Evolutionary conservation across 2,797 vertebrate genomes (phyloP).

Genomic region (Rhinatrema bivittatum): DNA sequence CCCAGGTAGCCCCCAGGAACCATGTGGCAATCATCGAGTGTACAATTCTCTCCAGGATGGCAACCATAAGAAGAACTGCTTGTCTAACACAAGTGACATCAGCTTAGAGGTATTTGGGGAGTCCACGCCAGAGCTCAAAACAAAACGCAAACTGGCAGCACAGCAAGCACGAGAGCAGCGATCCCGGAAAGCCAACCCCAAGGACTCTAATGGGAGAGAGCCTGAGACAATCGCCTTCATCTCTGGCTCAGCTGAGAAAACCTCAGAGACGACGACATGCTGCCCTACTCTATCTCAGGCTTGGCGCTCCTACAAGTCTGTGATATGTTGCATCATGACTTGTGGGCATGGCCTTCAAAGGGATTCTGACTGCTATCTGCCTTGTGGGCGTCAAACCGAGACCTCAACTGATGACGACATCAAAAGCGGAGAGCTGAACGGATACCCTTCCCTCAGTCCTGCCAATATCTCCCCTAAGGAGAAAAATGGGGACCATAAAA

Average conservation of each 20-base stretch:
- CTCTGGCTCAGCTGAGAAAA: slow-evolving; percentile 70
- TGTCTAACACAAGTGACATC: slow-evolving; percentile 36
- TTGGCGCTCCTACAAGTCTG: slow-evolving; percentile 78
- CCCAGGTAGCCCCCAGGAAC: slow-evolving; percentile 54
- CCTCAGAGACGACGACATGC: slow-evolving; percentile 50
- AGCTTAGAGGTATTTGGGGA: slow-evolving; percentile 55
- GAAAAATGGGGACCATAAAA: slow-evolving; percentile 49
- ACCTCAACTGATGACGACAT: slow-evolving; percentile 63
- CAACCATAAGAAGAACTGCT: slow-evolving; percentile 26
- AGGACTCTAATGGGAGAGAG: slow-evolving; percentile 57
- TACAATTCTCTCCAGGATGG: slow-evolving; percentile 33
- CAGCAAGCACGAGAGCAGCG: slow-evolving; percentile 34
- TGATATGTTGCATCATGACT: slow-evolving; percentile 85
- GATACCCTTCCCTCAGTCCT: slow-evolving; percentile 57
- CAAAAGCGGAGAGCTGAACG: slow-evolving; percentile 55
- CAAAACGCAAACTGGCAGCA: slow-evolving; percentile 17
- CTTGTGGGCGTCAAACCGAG: slow-evolving; percentile 63
- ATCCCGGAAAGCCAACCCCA: slow-evolving; percentile 52
- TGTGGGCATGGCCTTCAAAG: slow-evolving; percentile 76
- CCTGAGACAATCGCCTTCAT: slow-evolving; percentile 84
- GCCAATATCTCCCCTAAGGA: slow-evolving; percentile 53
- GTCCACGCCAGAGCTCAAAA: slow-evolving; percentile 20
- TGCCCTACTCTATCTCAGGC: slow-evolving; percentile 72
- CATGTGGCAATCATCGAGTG: slow-evolving; percentile 39
- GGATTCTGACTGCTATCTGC: slow-evolving; percentile 57